phyloP scores from a whole-genome alignment of 2,797 vertebrate genomes.

The Sarcoramphus papa region DNA sequence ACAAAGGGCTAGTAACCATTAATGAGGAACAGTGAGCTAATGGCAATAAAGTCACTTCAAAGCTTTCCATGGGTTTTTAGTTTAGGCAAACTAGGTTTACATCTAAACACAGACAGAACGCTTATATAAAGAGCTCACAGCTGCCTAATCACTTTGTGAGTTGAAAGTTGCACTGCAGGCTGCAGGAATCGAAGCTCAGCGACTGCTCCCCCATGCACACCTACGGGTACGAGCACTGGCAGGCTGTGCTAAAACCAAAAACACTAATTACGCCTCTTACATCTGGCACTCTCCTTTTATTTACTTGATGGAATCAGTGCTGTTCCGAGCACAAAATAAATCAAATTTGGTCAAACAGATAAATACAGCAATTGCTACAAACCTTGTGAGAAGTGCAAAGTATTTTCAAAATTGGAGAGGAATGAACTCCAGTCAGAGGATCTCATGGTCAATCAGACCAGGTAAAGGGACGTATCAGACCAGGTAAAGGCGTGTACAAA shows the following conservation, averaged over 20 bases:
- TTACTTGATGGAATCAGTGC: fast-evolving
- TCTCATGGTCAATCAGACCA: not conserved
- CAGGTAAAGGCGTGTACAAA: not conserved
- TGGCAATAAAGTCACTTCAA: conserved; percentile 59
- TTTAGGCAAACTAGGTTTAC: not conserved
- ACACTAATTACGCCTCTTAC: fast-evolving
- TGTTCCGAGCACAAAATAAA: not conserved
- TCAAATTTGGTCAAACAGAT: not conserved
- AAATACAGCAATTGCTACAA: not conserved
- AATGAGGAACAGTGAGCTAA: conserved; percentile 55
- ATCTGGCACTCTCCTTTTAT: not conserved
- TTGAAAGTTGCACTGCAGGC: not conserved
- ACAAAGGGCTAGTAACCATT: conserved; percentile 32
- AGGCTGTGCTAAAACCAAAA: not conserved
- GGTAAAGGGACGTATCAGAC: not conserved
- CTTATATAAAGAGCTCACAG: not conserved
- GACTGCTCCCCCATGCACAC: not conserved
- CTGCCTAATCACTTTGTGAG: not conserved
- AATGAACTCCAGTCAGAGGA: not conserved
- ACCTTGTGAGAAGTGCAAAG: not conserved
- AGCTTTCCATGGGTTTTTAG: not conserved
- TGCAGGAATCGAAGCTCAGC: not conserved
- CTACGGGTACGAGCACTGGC: not conserved
- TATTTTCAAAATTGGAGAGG: not conserved
- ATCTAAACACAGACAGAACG: not conserved